These are phyloP conservation scores for Atta cephalotes DNA, from an alignment of 1,140 invertebrate species.

Conservation along the genomic window DNA sequence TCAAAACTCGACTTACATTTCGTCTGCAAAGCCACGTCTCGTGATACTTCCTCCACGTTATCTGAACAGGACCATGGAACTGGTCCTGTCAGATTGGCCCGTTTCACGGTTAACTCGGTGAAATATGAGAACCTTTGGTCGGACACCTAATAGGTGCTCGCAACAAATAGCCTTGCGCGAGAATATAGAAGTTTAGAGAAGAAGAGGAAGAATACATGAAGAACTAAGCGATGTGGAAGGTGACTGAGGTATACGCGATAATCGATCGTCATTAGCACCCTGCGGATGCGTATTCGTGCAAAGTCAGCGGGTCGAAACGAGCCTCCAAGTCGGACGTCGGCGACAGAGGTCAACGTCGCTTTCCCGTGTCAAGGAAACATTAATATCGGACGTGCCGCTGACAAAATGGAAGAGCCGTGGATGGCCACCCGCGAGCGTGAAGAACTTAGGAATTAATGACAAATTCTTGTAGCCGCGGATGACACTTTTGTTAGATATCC, in stretches of 20 bases:
- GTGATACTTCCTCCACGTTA: not conserved
- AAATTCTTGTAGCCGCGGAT: slow-evolving; percentile 66
- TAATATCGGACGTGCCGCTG: slow-evolving; percentile 65
- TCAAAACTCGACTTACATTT: not conserved
- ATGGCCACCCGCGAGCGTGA: slow-evolving; percentile 80
- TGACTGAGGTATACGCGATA: slow-evolving; percentile 66
- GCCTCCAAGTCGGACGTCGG: not conserved
- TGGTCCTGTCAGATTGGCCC: slow-evolving; percentile 42
- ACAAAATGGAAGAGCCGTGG: slow-evolving; percentile 64
- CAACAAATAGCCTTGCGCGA: slow-evolving; percentile 64
- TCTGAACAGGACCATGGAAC: slow-evolving; percentile 4
- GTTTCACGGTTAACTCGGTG: slow-evolving; percentile 58
- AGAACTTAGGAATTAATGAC: slow-evolving; percentile 79
- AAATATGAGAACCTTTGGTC: slow-evolving; percentile 68
- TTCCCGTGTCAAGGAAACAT: slow-evolving; percentile 75
- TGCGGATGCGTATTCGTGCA: slow-evolving; percentile 48
- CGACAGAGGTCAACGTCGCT: slow-evolving; percentile 56
- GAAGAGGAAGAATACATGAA: not conserved
- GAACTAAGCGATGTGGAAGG: slow-evolving; percentile 28
- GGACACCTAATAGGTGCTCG: slow-evolving; percentile 65
- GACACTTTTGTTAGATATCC: slow-evolving; percentile 57
- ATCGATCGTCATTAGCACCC: slow-evolving; percentile 79
- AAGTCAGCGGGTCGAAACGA: slow-evolving; percentile 32
- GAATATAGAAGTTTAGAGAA: slow-evolving; percentile 22
- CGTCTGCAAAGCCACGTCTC: not conserved